phyloP scores from a whole-genome alignment of 2,888 invertebrate species.

The Platycheirus albimanus region DNA sequence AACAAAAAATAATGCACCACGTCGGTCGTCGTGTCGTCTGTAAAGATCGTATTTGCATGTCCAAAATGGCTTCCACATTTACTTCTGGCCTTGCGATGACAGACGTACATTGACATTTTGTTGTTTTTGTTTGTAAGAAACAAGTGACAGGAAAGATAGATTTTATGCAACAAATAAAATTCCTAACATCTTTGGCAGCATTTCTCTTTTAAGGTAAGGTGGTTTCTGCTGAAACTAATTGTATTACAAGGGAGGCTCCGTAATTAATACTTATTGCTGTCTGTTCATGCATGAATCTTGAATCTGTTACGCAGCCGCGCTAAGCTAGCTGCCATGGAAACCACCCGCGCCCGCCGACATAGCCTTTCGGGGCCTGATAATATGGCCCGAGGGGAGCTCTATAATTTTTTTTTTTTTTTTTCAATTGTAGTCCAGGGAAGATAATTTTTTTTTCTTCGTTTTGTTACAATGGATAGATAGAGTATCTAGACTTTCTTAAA shows the following conservation, averaged over 20 bases:
- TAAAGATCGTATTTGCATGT: slow-evolving; percentile 31
- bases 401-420: slow-evolving; percentile 71
- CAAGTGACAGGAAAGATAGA: not conserved
- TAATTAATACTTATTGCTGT: slow-evolving; percentile 64
- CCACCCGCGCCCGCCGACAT: too few relatives aligned
- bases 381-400: slow-evolving; percentile 22
- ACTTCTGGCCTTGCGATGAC: slow-evolving; percentile 48
- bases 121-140: too few relatives aligned
- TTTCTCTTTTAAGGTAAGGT: slow-evolving; percentile 62
- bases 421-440: slow-evolving; percentile 54
- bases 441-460: slow-evolving; percentile 12
- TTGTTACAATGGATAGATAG: slow-evolving; percentile 47
- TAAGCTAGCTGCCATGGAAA: too few relatives aligned
- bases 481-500: slow-evolving; percentile 59
- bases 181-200: slow-evolving; percentile 39
- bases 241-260: slow-evolving; percentile 38
- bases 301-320: slow-evolving; percentile 36
- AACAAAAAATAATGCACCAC: slow-evolving; percentile 2
- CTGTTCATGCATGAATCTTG: slow-evolving; percentile 69
- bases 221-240: slow-evolving; percentile 59
- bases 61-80: slow-evolving; percentile 9
- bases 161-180: slow-evolving; percentile 56
- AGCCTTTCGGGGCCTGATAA: too few relatives aligned
- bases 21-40: not conserved
- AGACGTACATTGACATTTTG: not conserved